Percentiles rank a stretch among this genome's conserved stretches.
phyloP scores from a whole-genome alignment of 1,140 invertebrate species.

The Antheraea mylitta region DNA sequence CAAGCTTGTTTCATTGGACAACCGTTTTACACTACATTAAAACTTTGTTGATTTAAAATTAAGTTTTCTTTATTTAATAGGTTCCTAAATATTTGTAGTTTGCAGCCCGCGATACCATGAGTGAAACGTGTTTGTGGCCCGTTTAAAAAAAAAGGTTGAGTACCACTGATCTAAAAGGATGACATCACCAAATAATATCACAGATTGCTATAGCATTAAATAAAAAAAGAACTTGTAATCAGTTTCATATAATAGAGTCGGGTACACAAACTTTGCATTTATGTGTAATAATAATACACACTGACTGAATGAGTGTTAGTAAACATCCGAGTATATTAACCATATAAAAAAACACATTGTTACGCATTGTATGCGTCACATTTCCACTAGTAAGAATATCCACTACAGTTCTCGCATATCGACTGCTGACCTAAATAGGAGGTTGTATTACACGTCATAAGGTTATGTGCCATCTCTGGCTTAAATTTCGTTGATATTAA shows the following conservation, averaged over 20 bases:
- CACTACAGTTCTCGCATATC: neutral
- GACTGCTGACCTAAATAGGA: neutral
- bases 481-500: neutral
- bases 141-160: too few species aligned
- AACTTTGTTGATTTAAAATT: too few species aligned
- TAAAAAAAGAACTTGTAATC: too few species aligned
- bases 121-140: too few species aligned
- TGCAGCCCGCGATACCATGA: too few species aligned
- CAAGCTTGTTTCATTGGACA: too few species aligned
- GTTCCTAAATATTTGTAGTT: too few species aligned
- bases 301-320: neutral
- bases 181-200: conserved; percentile 24
- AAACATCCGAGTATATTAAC: neutral
- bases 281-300: neutral
- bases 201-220: neutral
- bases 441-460: too few species aligned
- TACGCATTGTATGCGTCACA: neutral
- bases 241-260: neutral
- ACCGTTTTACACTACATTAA: too few species aligned
- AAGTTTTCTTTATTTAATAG: too few species aligned
- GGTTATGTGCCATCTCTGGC: neutral
- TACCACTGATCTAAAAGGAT: conserved; percentile 12
- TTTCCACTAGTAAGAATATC: neutral
- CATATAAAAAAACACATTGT: neutral
- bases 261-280: neutral